Percentiles rank a stretch among this genome's conserved stretches.
These are phyloP conservation scores for Eonycteris spelaea DNA, from an alignment of 2,113 vertebrate genomes.

Conservation along the genomic window DNA sequence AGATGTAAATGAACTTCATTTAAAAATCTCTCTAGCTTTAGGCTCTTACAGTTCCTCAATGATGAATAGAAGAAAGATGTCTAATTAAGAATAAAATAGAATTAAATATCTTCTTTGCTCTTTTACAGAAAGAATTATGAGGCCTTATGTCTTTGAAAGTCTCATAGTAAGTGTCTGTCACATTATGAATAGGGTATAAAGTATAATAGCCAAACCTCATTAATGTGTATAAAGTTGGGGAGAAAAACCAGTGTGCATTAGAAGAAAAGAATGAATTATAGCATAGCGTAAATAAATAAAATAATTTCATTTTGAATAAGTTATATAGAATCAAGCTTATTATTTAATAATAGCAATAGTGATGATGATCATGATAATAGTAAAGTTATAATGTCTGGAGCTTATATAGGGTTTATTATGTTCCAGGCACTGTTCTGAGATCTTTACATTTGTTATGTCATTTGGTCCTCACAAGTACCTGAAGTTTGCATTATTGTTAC, in stretches of 20 bases:
- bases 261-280: not conserved
- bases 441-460: not conserved
- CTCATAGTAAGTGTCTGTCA: not conserved
- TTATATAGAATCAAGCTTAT: not conserved
- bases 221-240: not conserved
- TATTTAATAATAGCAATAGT: not conserved
- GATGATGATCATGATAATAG: not conserved
- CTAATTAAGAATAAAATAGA: slow-evolving; percentile 41
- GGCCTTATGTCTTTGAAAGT: slow-evolving; percentile 15
- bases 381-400: not conserved
- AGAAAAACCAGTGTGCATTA: not conserved
- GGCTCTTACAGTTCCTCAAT: not conserved
- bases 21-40: slow-evolving; percentile 20
- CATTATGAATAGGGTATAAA: not conserved
- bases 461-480: not conserved
- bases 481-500: not conserved
- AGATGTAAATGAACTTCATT: not conserved
- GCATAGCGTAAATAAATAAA: not conserved
- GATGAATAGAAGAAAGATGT: slow-evolving; percentile 33
- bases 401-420: not conserved
- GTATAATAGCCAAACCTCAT: not conserved
- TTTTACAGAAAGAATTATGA: not conserved
- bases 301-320: not conserved
- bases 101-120: slow-evolving; percentile 50
- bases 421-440: not conserved